phyloP scores from a whole-genome alignment of 2,888 invertebrate species.

The Trichacis sp. region DNA sequence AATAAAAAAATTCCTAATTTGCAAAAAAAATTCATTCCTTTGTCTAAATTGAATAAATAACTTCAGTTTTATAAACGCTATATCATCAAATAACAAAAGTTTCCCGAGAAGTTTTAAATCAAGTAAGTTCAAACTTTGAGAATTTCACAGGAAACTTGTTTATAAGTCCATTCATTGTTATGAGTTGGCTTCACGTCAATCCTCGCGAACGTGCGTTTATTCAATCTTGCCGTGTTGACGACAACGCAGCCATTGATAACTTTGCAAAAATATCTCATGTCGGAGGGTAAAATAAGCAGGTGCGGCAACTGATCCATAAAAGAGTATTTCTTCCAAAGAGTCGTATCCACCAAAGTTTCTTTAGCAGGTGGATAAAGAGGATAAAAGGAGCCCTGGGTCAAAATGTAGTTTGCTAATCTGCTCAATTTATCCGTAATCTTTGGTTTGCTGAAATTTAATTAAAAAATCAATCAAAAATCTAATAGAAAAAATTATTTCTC shows the following conservation, averaged over 20 bases:
- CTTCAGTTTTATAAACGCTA: too few relatives aligned
- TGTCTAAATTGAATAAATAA: too few relatives aligned
- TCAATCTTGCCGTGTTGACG: constrained; percentile 87
- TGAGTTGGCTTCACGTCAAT: constrained; percentile 70
- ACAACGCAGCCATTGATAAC: constrained; percentile 83
- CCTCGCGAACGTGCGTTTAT: constrained; percentile 84
- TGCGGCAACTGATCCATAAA: constrained; percentile 82
- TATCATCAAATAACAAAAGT: too few relatives aligned
- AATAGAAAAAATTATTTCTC: constrained; percentile 9
- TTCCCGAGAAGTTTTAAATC: too few relatives aligned
- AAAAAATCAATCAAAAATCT: neutral
- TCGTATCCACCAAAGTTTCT: constrained; percentile 78
- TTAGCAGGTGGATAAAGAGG: constrained; percentile 82
- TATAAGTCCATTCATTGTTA: constrained; percentile 47
- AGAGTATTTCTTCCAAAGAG: constrained; percentile 79
- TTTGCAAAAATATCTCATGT: constrained; percentile 84
- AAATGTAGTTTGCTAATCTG: constrained; percentile 80
- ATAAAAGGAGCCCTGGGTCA: constrained; percentile 84
- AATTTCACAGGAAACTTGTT: constrained; percentile 59
- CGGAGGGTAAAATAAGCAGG: constrained; percentile 85
- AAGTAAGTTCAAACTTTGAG: constrained; percentile 48
- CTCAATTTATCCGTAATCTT: constrained; percentile 77
- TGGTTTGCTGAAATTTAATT: constrained; percentile 69
- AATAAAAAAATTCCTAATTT: too few relatives aligned
- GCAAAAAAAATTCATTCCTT: too few relatives aligned